These are phyloP conservation scores for Andrena bucephala DNA, from an alignment of 2,888 invertebrate genomes.

Conservation along the genomic window DNA sequence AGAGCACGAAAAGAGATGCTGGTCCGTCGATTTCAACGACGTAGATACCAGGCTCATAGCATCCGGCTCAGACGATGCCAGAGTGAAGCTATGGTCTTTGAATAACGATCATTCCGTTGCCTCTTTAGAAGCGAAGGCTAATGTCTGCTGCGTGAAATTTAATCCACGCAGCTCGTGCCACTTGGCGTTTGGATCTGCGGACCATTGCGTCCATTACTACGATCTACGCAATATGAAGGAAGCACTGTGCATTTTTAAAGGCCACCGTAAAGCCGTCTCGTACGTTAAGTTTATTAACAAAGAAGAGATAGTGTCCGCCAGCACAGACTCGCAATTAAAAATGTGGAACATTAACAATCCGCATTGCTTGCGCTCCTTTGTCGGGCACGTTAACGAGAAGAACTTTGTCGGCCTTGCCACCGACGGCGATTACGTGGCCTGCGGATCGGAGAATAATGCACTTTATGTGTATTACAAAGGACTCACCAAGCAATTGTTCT, in stretches of 20 bases:
- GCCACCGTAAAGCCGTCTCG: conserved; percentile 97
- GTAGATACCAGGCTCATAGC: conserved; percentile 96
- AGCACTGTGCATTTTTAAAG: conserved; percentile 93
- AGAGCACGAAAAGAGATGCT: conserved; percentile 97
- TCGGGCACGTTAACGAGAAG: conserved; percentile 97
- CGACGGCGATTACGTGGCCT: conserved; percentile 96
- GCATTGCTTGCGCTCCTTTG: conserved; percentile 93
- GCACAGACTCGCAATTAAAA: conserved; percentile 95
- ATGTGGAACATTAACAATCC: conserved; percentile 95
- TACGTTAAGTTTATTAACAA: conserved; percentile 96
- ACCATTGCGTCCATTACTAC: conserved; percentile 98
- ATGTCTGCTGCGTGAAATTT: conserved; percentile 98
- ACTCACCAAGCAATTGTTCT: conserved; percentile 93
- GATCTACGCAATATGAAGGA: conserved; percentile 94
- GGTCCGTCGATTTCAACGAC: conserved; percentile 98
- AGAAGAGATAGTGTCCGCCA: conserved; percentile 95
- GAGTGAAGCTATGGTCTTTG: conserved; percentile 97
- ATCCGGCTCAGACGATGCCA: conserved; percentile 96
- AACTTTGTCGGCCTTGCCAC: conserved; percentile 98
- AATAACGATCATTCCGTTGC: conserved; percentile 94
- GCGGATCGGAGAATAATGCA: conserved; percentile 97
- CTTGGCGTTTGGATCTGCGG: conserved; percentile 97
- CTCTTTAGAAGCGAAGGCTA: conserved; percentile 96
- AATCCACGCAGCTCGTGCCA: conserved; percentile 94
- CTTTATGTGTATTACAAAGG: conserved; percentile 97